phyloP scores from a whole-genome alignment of 2,888 invertebrate species.

The Temnothorax rugatulus region DNA sequence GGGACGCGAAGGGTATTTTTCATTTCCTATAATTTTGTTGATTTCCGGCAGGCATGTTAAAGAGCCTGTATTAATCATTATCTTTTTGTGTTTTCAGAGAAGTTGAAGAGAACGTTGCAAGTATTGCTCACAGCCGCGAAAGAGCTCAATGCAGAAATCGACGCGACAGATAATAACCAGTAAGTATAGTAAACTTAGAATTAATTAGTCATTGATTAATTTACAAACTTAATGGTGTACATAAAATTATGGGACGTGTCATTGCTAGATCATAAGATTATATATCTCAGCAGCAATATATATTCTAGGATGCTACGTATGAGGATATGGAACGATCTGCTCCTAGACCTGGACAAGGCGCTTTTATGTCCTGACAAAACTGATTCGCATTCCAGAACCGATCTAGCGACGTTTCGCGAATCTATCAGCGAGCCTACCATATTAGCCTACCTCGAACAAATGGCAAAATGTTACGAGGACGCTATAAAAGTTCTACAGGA shows the following conservation, averaged over 20 bases:
- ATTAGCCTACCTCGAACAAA: constrained; percentile 71
- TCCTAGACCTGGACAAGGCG: constrained; percentile 79
- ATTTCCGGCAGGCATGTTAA: background rate
- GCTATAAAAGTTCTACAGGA: constrained; percentile 77
- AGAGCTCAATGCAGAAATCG: constrained; percentile 76
- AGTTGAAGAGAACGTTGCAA: constrained; percentile 62
- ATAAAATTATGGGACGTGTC: no score
- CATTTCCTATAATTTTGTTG: background rate
- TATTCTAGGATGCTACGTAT: constrained; percentile 76
- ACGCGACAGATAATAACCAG: constrained; percentile 69
- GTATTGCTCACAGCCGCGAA: constrained; percentile 67
- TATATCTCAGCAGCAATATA: background rate
- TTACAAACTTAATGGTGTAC: background rate
- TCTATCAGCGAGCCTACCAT: constrained; percentile 45
- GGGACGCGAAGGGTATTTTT: constrained; percentile 72
- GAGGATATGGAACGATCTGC: constrained; percentile 81
- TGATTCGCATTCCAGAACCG: constrained; percentile 77
- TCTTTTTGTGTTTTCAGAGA: constrained; percentile 61
- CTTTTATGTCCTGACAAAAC: constrained; percentile 78
- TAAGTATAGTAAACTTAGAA: constrained; percentile 53
- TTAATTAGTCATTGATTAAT: constrained; percentile 14
- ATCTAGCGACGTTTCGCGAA: constrained; percentile 72
- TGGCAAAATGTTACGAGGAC: constrained; percentile 78
- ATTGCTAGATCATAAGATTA: background rate
- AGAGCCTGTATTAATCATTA: background rate